These are phyloP conservation scores for Yasuhikotakia modesta DNA, from an alignment of 2,797 vertebrate genomes.

Conservation along the genomic window DNA sequence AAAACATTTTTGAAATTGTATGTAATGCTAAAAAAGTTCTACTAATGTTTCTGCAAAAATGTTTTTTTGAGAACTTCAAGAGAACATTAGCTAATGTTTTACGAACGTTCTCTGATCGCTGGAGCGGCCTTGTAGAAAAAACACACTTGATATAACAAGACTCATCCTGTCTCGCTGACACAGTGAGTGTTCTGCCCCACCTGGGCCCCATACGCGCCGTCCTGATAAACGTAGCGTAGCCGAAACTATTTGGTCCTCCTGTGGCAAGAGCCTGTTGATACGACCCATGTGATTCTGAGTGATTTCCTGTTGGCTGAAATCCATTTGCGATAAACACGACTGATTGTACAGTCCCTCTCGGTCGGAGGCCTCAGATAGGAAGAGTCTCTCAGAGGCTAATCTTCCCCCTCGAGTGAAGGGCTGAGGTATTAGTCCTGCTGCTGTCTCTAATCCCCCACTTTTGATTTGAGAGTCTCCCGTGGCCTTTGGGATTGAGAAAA, in stretches of 20 bases:
- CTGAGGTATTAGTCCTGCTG: slow-evolving; percentile 48
- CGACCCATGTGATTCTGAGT: slow-evolving; percentile 25
- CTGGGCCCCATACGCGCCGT: neutral
- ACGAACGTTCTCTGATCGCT: no score
- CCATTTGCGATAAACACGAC: slow-evolving; percentile 62
- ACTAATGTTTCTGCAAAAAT: no score
- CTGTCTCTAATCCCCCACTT: slow-evolving; percentile 64
- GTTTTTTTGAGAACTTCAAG: no score
- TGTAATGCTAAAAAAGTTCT: no score
- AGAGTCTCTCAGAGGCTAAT: slow-evolving; percentile 66
- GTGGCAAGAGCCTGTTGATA: neutral
- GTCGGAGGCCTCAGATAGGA: slow-evolving; percentile 67
- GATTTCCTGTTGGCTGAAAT: slow-evolving; percentile 53
- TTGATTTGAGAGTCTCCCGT: slow-evolving; percentile 60
- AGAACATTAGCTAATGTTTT: no score
- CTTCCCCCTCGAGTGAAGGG: slow-evolving; percentile 65
- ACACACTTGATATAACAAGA: slow-evolving; percentile 27
- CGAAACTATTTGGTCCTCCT: slow-evolving; percentile 26
- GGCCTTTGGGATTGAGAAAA: slow-evolving; percentile 51
- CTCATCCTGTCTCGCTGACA: slow-evolving; percentile 15
- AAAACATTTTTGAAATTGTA: no score
- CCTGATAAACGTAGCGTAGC: slow-evolving; percentile 44
- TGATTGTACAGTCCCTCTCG: slow-evolving; percentile 62
- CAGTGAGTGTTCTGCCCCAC: slow-evolving; percentile 13
- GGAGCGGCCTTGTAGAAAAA: slow-evolving; percentile 4